Evolutionary conservation across 2,113 vertebrate species (phyloP), one percentile per base, ranked within the genome.

Genomic region (Scartelaos histophorus): DNA sequence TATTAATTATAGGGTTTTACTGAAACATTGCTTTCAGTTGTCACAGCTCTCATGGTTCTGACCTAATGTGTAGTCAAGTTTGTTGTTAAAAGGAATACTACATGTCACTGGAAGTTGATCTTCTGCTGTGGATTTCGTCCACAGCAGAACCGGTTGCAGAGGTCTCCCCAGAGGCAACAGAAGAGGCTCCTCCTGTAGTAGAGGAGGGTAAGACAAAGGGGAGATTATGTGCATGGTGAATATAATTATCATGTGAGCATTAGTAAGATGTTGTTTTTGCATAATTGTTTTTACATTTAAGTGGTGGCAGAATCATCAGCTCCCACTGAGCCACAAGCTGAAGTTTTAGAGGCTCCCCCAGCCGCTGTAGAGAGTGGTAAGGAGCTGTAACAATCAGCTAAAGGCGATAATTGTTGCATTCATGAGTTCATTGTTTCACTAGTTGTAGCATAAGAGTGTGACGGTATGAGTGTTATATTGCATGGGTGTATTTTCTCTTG

Each of bases 351-450:
- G 34, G 53, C 65, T 25, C 62, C 84, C 76, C 79, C 73, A 61
- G 46, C 76, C 13, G 70, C 72, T 29, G 78, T 25, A 49, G 83
- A 87, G 71, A 89, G 80, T 67, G 83, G 81, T 88, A 87, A 86
- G 79, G 54, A 21, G 19, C 16, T 57, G 74, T 47, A 82, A 65
- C 65, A 53, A 69, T 25, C 29, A 25, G 1, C 7, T 43, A 10
- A 43, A 11, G 9, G 10, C 38, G 10, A 43, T 43, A 43, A 43
- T 9, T 43, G 38, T 43, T 43, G 9, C 38, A 43, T 43, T 43
- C 38, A 43, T 9, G 9, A 43, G 38, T 43, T 43, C 7, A 43
- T 43, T 43, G 38, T 10, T 43, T 43, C 38, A 43, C 38, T 43
- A 43, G 38, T 43, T 43, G 10, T 38, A 1, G 6, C 5, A 6